A percentile compares a stretch with the other conserved stretches of the same genome.
Conservation (phyloP, 2,888 invertebrate species). For the Hemaris fuciformis region DNA sequence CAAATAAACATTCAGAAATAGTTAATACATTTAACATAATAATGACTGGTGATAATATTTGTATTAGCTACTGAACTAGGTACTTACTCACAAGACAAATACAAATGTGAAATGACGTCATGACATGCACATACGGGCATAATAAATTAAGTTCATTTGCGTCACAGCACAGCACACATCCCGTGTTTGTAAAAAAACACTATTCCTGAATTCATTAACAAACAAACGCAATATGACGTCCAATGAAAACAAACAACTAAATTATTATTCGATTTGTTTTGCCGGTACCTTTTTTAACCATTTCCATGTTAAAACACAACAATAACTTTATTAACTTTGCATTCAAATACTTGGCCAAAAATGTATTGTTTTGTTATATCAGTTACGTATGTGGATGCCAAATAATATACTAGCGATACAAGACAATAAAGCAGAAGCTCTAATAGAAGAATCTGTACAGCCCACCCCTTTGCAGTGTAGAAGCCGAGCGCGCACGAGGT, state of each 20-base stretch:
- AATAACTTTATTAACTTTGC: too few relatives aligned
- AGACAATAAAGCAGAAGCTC: not conserved
- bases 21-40: not conserved
- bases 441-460: not conserved
- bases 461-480: slow-evolving; percentile 5
- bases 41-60: not conserved
- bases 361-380: too few relatives aligned
- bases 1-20: not conserved
- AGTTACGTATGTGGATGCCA: too few relatives aligned
- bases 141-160: not conserved
- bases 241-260: not conserved
- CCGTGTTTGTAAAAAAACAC: not conserved
- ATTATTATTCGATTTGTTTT: too few relatives aligned
- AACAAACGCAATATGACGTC: not conserved
- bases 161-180: not conserved
- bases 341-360: not conserved
- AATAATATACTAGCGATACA: not conserved
- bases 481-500: slow-evolving; percentile 21
- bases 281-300: too few relatives aligned
- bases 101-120: not conserved
- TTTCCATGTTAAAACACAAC: too few relatives aligned
- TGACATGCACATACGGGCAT: not conserved
- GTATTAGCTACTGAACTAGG: not conserved
- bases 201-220: not conserved
- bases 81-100: not conserved